Evolutionary conservation across 2,888 invertebrate species (phyloP), one percentile per base, ranked within the genome.

Genomic region (Drosophila anomelani): DNA sequence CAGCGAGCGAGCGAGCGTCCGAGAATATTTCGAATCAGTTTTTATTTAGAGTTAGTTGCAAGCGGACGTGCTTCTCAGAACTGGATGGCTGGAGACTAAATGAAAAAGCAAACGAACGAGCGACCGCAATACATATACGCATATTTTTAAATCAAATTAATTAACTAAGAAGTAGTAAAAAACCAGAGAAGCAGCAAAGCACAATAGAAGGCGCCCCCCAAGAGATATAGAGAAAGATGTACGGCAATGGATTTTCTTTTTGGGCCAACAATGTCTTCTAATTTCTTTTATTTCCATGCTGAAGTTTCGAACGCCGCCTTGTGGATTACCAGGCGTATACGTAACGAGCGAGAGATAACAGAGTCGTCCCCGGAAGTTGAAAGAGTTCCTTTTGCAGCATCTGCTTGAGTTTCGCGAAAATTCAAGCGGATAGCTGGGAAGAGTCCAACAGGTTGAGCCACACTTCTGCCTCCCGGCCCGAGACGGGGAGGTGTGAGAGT

Each of bases 41-140:
- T 90, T 86, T 84, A 90, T 90, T 90, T 89, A 91, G 91, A 91
- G 89, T 83, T 92, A 91, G 90, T 88, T 82, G 87, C 88, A 88
- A 90, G 90, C 90, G 90, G 92, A 91, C 90, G 92, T 90, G 89
- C 87, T 85, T 90, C 79, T 76, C 76, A 75, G 68, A 83, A 90
- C 92, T 92, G 91, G 92, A 92, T 92, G 92, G 92, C 92, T 92
- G 92, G 92, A 92, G 89, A 85, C 80, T 81, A 80, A 81, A 75
- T 75, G 78, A 76, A 80, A 81, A 61, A 81, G 81, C 76, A 76
- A 80, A 80, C 80, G 75, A 76, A 77, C 80, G 67, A 58, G 77
- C 77, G 75, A 67, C 78, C 78, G 78, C 76, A 79, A 67, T 75
- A 62, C 51, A 75, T 57, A 74, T 60, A 72, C 74, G 76, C 73